Base-by-base conservation (phyloP, 2,113 vertebrate species). In the Poicephalus meyeri region DNA sequence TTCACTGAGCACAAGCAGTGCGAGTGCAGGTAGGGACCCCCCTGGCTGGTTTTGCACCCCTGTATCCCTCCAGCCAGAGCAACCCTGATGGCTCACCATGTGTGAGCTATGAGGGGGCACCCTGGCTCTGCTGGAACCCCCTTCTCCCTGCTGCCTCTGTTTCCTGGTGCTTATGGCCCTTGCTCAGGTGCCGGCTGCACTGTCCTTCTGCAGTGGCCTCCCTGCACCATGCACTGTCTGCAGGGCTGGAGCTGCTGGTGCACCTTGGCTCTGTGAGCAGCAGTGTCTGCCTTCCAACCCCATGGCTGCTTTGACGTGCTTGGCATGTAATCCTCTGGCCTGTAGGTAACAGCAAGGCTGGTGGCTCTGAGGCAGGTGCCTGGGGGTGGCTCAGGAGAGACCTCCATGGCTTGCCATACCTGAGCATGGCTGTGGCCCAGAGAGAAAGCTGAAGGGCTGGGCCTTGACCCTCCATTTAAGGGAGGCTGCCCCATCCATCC, bases 1-100 rank as follows among this genome's bases (percentile, higher is more conserved):
- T 98, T 98, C 95, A 96, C 92, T 0, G 97, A 98, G 89, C 98
- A 98, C 33, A 96, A 92, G 58, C 69, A 80, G 65, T 98, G 98
- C 16, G 96, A 97, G 46, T 98, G 98, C 97, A 98, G 98, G 98
- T 98, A 96, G 44, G 91, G 55, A 64, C 55, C 70, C n/a, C 53
- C 0, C 1, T 8, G 24, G 6, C 11, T 68, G 1, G 0, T 61
- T 49, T 55, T 25, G 24, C 16, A 28, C 41, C 55, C 28, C 61
- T 58, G 28, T 33, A 21, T 4, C 29, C 24, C 19, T 81, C 44
- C 80, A 89, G 66, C 29, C 24, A 28, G 52, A 65, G 33, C 2
- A 7, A 3, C 16, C 14, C 31, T 46, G 31, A 7, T 55, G 47
- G 16, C 64, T 58, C 14, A 3, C 37, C 25, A 39, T 29, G 11